Conservation (phyloP, 2,797 vertebrate genomes). For the Serranus cabrilla region DNA sequence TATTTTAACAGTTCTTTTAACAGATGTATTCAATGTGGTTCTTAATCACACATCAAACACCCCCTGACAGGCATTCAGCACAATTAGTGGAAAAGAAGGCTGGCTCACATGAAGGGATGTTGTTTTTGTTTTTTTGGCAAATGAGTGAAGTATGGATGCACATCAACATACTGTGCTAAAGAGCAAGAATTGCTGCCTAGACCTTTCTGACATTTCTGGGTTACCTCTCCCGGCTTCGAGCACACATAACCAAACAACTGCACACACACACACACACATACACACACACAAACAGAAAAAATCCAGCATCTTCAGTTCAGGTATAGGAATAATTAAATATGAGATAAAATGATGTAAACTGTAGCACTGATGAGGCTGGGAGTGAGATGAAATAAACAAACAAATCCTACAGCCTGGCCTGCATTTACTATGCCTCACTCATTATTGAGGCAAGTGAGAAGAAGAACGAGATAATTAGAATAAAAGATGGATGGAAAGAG, state of each 20-base stretch:
- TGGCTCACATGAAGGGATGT: conserved; percentile 32
- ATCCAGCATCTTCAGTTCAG: background rate
- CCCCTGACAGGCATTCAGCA: conserved; percentile 32
- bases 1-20: background rate
- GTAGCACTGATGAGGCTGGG: conserved; percentile 3
- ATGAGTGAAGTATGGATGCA: conserved; percentile 61
- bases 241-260: conserved; percentile 37
- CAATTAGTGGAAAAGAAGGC: conserved; percentile 29
- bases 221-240: conserved; percentile 75
- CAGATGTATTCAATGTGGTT: conserved; percentile 1
- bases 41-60: conserved; percentile 38
- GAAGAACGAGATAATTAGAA: conserved; percentile 15
- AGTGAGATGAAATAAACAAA: conserved; percentile 36
- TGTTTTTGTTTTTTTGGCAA: conserved; percentile 53
- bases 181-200: conserved; percentile 56
- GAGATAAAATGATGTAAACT: conserved; percentile 32
- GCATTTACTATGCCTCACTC: conserved; percentile 26
- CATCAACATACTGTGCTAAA: conserved; percentile 40
- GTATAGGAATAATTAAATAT: conserved; percentile 36
- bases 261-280: conserved; percentile 18
- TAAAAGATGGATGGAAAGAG: background rate
- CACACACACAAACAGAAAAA: conserved; percentile 14
- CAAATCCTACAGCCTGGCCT: conserved; percentile 51
- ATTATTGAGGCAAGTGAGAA: background rate
- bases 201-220: conserved; percentile 85